phyloP scores from a whole-genome alignment of 2,113 vertebrate species.

The Poecilia latipinna region DNA sequence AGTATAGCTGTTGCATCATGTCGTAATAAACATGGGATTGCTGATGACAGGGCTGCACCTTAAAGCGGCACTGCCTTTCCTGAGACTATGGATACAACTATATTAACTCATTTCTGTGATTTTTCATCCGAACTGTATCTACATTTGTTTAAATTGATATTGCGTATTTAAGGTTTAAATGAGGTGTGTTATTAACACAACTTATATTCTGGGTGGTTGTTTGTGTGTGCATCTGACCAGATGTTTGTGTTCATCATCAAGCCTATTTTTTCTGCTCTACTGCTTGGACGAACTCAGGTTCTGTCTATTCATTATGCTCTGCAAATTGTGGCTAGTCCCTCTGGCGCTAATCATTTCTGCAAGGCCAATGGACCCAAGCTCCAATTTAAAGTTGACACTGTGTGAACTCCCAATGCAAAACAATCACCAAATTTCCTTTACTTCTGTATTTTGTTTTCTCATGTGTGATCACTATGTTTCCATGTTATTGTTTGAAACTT shows the following conservation, averaged over 20 bases:
- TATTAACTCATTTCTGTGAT: slow-evolving; percentile 36
- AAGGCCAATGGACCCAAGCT: slow-evolving; percentile 70
- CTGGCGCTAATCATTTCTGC: slow-evolving; percentile 78
- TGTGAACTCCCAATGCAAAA: slow-evolving; percentile 62
- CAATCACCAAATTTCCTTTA: slow-evolving; percentile 61
- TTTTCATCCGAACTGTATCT: slow-evolving; percentile 34
- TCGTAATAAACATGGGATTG: slow-evolving; percentile 64
- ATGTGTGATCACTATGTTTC: slow-evolving; percentile 24
- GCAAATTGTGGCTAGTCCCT: slow-evolving; percentile 74
- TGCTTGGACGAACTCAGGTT: slow-evolving; percentile 62
- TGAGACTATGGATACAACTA: slow-evolving; percentile 41
- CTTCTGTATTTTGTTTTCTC: slow-evolving; percentile 32
- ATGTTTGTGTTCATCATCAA: slow-evolving; percentile 69
- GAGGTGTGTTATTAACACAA: slow-evolving; percentile 49
- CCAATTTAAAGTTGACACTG: slow-evolving; percentile 73
- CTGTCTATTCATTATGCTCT: slow-evolving; percentile 53
- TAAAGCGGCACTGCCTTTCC: slow-evolving; percentile 39
- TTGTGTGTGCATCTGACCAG: slow-evolving; percentile 33
- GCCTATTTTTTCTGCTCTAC: slow-evolving; percentile 66
- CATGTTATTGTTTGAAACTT: slow-evolving; percentile 31
- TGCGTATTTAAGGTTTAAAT: slow-evolving; percentile 21
- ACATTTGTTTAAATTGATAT: slow-evolving; percentile 26
- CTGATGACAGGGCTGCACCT: slow-evolving; percentile 12
- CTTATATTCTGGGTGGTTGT: slow-evolving; percentile 45
- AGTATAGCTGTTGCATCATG: slow-evolving; percentile 60